Base-by-base conservation (phyloP, 2,888 invertebrate species). In the Lomographa bimaculata region DNA sequence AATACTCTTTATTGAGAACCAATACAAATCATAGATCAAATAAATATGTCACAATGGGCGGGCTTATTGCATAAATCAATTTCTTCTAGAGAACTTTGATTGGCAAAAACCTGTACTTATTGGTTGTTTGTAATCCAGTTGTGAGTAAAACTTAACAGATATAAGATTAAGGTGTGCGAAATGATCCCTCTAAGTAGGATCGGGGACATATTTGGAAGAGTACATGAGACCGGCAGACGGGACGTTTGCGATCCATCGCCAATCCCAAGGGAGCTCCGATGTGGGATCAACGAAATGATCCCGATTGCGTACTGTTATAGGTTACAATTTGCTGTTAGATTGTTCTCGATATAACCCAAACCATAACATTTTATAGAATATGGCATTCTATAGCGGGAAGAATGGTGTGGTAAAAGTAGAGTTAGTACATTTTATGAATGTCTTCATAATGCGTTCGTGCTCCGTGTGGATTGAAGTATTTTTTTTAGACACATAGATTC, bases 151-250 rank as follows among this genome's bases (percentile, higher is more conserved):
- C 9, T 18, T 7, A 24, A 33, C 14, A 33, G 8, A 26, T 19
- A 23, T 6, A 11, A 10, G 24, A 40, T 28, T 29, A 28, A 14
- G 34, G 9, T 6, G 29, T 3, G 10, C 6, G 28, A 29, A 35
- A 29, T 7, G 28, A 41, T 41, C 18, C 19, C 6, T 25, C 25
- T 24, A 34, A 41, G 34, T 19, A 24, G 27, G 18, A 54, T 70
- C 68, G 58, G 62, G 61, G 52, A 61, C 62, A 66, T 64, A 70
- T 67, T 68, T 57, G 48, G 64, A 62, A 69, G 68, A 64, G 55
- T 46, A 72, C 69, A 71, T 68, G 69, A 64, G 75, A 75, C 67
- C 70, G 69, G 65, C 73, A 68, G 71, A 67, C 67, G 29, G 36
- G 38, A 46, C 20, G 46, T 33, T 46, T 27, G 33, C 33, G 43